These are phyloP conservation scores for Chrysolina haemoptera DNA, from an alignment of 2,888 invertebrate genomes.

Conservation along the genomic window DNA sequence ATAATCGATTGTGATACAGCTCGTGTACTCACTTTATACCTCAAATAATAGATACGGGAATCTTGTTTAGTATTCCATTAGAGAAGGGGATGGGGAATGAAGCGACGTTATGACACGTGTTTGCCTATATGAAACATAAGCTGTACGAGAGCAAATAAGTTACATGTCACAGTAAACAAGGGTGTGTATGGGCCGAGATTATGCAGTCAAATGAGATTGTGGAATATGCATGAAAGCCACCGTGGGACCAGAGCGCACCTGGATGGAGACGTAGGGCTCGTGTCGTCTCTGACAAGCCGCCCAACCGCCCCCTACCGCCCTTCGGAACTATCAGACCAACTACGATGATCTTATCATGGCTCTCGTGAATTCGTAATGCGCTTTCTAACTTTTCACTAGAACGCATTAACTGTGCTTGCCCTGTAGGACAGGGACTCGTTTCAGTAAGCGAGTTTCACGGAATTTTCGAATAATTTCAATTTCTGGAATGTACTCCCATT, in stretches of 20 bases:
- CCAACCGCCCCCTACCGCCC: slow-evolving; percentile 13
- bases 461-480: not conserved
- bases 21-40: slow-evolving; percentile 28
- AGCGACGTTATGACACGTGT: slow-evolving; percentile 54
- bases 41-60: slow-evolving; percentile 45
- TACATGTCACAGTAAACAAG: slow-evolving; percentile 65
- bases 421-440: too few species aligned
- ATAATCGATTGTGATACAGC: slow-evolving; percentile 16
- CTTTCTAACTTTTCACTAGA: slow-evolving; percentile 41
- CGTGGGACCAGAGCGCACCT: slow-evolving; percentile 57
- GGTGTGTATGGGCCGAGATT: slow-evolving; percentile 65
- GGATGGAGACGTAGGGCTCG: slow-evolving; percentile 35
- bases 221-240: slow-evolving; percentile 69
- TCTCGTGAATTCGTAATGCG: slow-evolving; percentile 63
- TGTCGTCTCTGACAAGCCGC: slow-evolving; percentile 27
- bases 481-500: not conserved
- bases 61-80: slow-evolving; percentile 54
- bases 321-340: slow-evolving; percentile 38
- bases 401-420: not conserved
- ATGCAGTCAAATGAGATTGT: slow-evolving; percentile 69
- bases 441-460: not conserved
- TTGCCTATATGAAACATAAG: slow-evolving; percentile 53
- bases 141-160: slow-evolving; percentile 60
- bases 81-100: slow-evolving; percentile 41
- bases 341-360: slow-evolving; percentile 63